These are phyloP conservation scores for Oxystoma pomonae DNA, from an alignment of 2,888 invertebrate species.

Conservation along the genomic window DNA sequence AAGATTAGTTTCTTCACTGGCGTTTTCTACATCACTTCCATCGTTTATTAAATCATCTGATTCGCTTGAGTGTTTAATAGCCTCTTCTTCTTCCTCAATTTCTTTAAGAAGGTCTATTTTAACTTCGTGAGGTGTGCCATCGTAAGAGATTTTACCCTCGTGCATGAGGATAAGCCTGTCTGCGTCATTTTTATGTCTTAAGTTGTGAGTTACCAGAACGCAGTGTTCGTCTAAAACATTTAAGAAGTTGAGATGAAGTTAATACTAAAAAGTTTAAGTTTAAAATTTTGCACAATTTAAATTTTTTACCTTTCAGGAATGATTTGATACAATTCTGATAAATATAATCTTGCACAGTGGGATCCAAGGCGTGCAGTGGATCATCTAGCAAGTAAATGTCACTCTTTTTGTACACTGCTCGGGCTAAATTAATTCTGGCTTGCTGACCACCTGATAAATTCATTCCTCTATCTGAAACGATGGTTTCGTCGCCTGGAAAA, in stretches of 20 bases:
- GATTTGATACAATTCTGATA: slow-evolving; percentile 71
- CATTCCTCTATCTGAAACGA: slow-evolving; percentile 75
- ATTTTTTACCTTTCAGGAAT: slow-evolving; percentile 52
- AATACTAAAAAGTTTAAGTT: no score
- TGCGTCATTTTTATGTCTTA: slow-evolving; percentile 56
- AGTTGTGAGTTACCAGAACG: slow-evolving; percentile 68
- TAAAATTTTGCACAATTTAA: no score
- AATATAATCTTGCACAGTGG: slow-evolving; percentile 72
- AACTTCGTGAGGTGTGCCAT: slow-evolving; percentile 61
- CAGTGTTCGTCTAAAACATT: slow-evolving; percentile 55
- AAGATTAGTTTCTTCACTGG: slow-evolving; percentile 20
- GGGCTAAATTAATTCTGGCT: slow-evolving; percentile 79
- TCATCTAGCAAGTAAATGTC: slow-evolving; percentile 85
- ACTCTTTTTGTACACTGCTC: slow-evolving; percentile 76
- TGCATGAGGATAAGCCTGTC: slow-evolving; percentile 33
- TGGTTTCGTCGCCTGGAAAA: slow-evolving; percentile 62
- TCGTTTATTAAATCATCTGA: no score
- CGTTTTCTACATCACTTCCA: slow-evolving; percentile 13
- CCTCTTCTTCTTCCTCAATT: slow-evolving; percentile 42
- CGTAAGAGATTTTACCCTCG: slow-evolving; percentile 53
- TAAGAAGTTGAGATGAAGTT: no score
- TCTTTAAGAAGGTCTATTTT: slow-evolving; percentile 49
- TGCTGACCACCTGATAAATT: slow-evolving; percentile 76
- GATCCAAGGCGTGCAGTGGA: slow-evolving; percentile 83
- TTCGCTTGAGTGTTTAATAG: background rate